Conservation (phyloP, 2,888 invertebrate species). For the Pseudeuparius sepicola region DNA sequence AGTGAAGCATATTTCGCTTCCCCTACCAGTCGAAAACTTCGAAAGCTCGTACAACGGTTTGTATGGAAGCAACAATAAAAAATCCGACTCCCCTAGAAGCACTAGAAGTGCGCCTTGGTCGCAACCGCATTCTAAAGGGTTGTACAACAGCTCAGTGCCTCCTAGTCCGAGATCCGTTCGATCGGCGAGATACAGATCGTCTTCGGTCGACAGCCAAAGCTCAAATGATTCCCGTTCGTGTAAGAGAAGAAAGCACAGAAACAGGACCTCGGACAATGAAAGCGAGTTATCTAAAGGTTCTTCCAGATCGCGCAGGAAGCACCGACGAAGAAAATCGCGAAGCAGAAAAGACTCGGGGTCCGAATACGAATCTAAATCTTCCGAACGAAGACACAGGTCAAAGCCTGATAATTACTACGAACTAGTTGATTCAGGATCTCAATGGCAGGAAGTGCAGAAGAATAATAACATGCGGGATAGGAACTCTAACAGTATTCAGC, state of each 20-base stretch:
- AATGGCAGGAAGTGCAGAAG: slow-evolving; percentile 83
- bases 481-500: slow-evolving; percentile 48
- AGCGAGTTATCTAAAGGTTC: slow-evolving; percentile 82
- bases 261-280: slow-evolving; percentile 81
- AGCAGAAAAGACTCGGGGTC: slow-evolving; percentile 67
- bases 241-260: slow-evolving; percentile 67
- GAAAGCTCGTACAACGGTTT: slow-evolving; percentile 35
- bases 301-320: slow-evolving; percentile 66
- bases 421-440: slow-evolving; percentile 76
- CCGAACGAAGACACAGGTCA: slow-evolving; percentile 20
- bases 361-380: slow-evolving; percentile 54
- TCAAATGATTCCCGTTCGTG: slow-evolving; percentile 75
- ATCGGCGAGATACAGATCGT: slow-evolving; percentile 62
- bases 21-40: slow-evolving; percentile 43
- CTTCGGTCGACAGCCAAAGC: slow-evolving; percentile 82
- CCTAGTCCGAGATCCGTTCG: slow-evolving; percentile 76
- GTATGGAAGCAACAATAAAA: slow-evolving; percentile 26
- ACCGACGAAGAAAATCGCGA: slow-evolving; percentile 64
- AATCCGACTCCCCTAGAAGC: slow-evolving; percentile 66
- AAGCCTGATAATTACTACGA: slow-evolving; percentile 43
- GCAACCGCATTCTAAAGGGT: slow-evolving; percentile 59
- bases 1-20: slow-evolving; percentile 46
- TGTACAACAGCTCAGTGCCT: slow-evolving; percentile 47
- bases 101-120: slow-evolving; percentile 75
- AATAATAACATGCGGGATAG: slow-evolving; percentile 39